A percentile compares a stretch with the other conserved stretches of the same genome.
Evolutionary conservation across 2,888 invertebrate species (phyloP).

Genomic region (Eueremaeus valkanovi): DNA sequence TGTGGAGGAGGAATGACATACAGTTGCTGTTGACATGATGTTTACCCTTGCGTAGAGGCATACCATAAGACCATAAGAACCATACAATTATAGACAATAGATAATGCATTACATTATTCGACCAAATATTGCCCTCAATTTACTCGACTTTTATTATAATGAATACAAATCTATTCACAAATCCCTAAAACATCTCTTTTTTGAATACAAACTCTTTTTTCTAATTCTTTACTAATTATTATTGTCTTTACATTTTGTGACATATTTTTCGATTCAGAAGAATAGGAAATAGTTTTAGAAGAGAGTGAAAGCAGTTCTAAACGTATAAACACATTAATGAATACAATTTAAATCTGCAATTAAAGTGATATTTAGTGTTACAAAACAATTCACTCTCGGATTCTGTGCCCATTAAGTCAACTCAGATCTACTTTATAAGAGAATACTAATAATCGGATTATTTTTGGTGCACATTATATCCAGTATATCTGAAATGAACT

Average conservation of each 20-base stretch:
- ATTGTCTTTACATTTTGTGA: slow-evolving; percentile 26
- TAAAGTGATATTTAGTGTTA: slow-evolving; percentile 20
- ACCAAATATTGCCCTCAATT: slow-evolving; percentile 27
- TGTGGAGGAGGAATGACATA: slow-evolving; percentile 49
- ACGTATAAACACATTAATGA: slow-evolving; percentile 1
- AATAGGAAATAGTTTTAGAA: not conserved
- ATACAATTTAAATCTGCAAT: not conserved
- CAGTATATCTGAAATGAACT: too few species aligned
- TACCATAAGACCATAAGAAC: not conserved
- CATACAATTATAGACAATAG: not conserved
- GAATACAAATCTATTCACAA: not conserved
- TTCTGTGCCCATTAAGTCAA: slow-evolving; percentile 21
- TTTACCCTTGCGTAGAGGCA: slow-evolving; percentile 29
- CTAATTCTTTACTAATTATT: slow-evolving; percentile 10
- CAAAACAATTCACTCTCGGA: slow-evolving; percentile 4
- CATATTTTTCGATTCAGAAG: slow-evolving; percentile 4
- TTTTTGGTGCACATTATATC: slow-evolving; percentile 12
- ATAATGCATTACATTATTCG: not conserved
- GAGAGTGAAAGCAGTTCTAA: slow-evolving; percentile 25
- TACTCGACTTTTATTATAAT: slow-evolving; percentile 4
- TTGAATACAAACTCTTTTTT: not conserved
- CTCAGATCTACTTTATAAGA: slow-evolving; percentile 17
- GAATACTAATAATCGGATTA: not conserved
- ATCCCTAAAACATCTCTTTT: not conserved
- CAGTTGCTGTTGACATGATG: slow-evolving; percentile 37